Evolutionary conservation across 2,888 invertebrate species (phyloP), one percentile per base, ranked within the genome.

Genomic region (Tetrapedia diversipes): DNA sequence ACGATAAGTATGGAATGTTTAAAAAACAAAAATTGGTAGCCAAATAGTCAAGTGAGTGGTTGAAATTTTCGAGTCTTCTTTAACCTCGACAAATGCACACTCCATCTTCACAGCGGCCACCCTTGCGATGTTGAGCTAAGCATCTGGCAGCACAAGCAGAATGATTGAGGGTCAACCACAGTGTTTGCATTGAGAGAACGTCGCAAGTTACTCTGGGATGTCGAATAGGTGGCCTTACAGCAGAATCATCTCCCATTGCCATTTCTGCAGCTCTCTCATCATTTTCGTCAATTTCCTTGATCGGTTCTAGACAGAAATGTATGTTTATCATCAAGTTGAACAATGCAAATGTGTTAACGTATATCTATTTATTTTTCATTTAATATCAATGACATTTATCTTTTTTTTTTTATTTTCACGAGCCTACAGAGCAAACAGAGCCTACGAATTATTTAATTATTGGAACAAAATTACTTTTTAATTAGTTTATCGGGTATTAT

Each of bases 141-240:
- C 87, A 87, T 47, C 74, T 80, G 4, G 71, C 45, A 11, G 84
- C 86, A 51, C 87, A 88, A 3, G 77, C 82, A n/a, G 82, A 65
- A 41, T 87, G 79, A 64, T 84, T 86, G 0, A 81, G 22, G 4
- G 61, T 77, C 1, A 84, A 22, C 81, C 83, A 81, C 14, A 75
- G 16, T 10, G 86, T 80, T 27, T 63, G 49, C 64, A 78, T 83
- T 2, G 87, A 86, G 16, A 83, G 63, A 10, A 87, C 47, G 37
- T 87, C 87, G 51, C 87, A 87, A 14, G 86, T 84, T 11, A 77
- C 60, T 8, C 83, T 64, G 2, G 81, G 79, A 1, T 60, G 54
- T 19, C 83, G 66, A 10, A 71, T 8, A 1, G 56, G 67, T n/a
- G 51, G 1, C 29, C 66, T 3, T 2, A 53, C 29, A 14, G 22